Conservation (phyloP, 2,888 invertebrate genomes). For the Netelia inedita region DNA sequence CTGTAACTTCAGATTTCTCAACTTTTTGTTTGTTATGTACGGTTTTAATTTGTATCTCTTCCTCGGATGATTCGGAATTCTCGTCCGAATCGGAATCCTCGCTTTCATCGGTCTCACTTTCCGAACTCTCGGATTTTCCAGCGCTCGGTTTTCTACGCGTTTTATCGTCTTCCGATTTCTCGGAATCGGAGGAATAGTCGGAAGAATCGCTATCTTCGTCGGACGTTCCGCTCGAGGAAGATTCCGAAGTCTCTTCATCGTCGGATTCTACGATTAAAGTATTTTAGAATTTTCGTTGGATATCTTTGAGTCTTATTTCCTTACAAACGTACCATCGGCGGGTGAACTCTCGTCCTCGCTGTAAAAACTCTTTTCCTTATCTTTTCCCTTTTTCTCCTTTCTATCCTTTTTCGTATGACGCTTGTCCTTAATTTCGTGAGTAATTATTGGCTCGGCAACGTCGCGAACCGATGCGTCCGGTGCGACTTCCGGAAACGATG, state of each 20-base stretch:
- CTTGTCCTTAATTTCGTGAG: conserved; percentile 79
- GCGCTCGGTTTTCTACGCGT: conserved; percentile 68
- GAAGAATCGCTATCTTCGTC: conserved; percentile 78
- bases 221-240: conserved; percentile 76
- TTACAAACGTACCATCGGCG: conserved; percentile 76
- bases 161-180: conserved; percentile 64
- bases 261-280: conserved; percentile 69
- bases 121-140: conserved; percentile 76
- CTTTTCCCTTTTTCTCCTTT: conserved; percentile 82
- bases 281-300: neutral
- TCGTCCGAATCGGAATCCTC: conserved; percentile 80
- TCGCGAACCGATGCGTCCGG: conserved; percentile 93
- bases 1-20: conserved; percentile 79
- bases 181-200: conserved; percentile 81
- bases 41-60: conserved; percentile 76
- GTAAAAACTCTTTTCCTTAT: conserved; percentile 88
- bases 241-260: conserved; percentile 85
- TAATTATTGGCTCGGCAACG: conserved; percentile 85
- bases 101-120: conserved; percentile 79
- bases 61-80: conserved; percentile 78
- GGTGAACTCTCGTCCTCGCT: conserved; percentile 85
- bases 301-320: too few relatives aligned
- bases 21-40: conserved; percentile 78
- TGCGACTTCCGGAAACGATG: conserved; percentile 91
- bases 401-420: conserved; percentile 77